phyloP scores from a whole-genome alignment of 1,140 invertebrate genomes.

The Drosophila arawakana region DNA sequence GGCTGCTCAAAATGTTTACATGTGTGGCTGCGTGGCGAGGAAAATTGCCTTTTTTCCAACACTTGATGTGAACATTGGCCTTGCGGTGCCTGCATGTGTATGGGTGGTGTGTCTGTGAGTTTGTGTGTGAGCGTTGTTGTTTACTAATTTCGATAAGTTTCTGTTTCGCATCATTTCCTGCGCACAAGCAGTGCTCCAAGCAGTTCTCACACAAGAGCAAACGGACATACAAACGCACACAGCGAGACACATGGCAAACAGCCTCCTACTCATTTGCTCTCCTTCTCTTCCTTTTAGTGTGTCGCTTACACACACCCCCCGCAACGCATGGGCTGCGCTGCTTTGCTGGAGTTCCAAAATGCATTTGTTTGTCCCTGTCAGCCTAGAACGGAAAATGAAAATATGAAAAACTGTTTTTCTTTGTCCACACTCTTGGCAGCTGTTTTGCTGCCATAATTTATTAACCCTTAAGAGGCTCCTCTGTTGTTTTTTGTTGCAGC shows the following conservation, averaged over 20 bases:
- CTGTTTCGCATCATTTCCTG: slow-evolving; percentile 69
- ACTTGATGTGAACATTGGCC: slow-evolving; percentile 74
- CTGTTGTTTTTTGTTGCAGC: neutral
- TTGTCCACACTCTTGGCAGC: slow-evolving; percentile 37
- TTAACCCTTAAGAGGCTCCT: slow-evolving; percentile 25
- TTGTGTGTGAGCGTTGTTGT: slow-evolving; percentile 46
- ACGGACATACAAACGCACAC: slow-evolving; percentile 27
- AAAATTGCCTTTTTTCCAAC: slow-evolving; percentile 70
- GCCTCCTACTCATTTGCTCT: neutral
- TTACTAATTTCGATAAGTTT: slow-evolving; percentile 74
- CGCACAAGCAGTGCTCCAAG: slow-evolving; percentile 39
- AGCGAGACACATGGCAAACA: slow-evolving; percentile 52
- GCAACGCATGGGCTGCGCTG: slow-evolving; percentile 56
- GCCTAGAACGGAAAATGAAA: slow-evolving; percentile 11
- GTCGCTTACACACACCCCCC: slow-evolving; percentile 56
- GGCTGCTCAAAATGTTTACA: slow-evolving; percentile 68
- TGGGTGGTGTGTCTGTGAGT: slow-evolving; percentile 8
- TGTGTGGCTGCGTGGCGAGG: slow-evolving; percentile 61
- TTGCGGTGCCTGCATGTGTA: slow-evolving; percentile 40
- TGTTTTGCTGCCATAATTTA: slow-evolving; percentile 48
- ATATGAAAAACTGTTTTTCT: slow-evolving; percentile 29
- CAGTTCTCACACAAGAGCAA: slow-evolving; percentile 35
- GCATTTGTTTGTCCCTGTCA: slow-evolving; percentile 34
- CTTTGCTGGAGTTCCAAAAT: slow-evolving; percentile 37
- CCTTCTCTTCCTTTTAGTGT: slow-evolving; percentile 3